Base-by-base conservation (phyloP, 2,797 vertebrate genomes). In the Xerus rutilus region DNA sequence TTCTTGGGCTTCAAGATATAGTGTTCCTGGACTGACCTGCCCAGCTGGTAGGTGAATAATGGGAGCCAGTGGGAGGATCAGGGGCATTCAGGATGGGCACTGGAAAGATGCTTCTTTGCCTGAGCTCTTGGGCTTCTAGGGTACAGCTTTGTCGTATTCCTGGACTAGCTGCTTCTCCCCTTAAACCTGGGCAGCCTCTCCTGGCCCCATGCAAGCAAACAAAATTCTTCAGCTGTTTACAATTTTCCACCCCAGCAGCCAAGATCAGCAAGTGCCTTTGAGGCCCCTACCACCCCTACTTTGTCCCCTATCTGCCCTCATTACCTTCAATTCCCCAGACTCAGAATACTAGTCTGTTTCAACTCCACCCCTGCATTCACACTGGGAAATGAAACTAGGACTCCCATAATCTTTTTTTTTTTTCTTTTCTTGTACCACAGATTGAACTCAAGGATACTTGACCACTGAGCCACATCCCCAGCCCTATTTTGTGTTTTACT, bases 221-320 rank as follows among this genome's bases (percentile, higher is more conserved):
- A 98, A 98, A 98, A 98, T 98, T 98, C 98, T 98, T 98, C 54
- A 7, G 81, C 98, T 98, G 98, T 98, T 98, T 98, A 97, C 97
- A 98, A 97, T 98, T 98, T 99, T 98, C 98, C 98, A 98, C 96
- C 94, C 8, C 69, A 7, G 81, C 96, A 98, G 98, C 98, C 98
- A 98, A 98, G 98, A 98, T 97, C 97, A 98, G 98, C 98, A 98
- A 98, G 97, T 98, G 98, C 93, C 21, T 95, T 96, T 95, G 93
- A 95, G 88, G 92, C 30, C 95, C 82, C 97, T 85, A 78, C 79
- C 91, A 86, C 39, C 32, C 86, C 74, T 39, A 5, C 52, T 49
- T 20, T 89, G 65, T 91, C 92, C 92, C 82, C 32, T 59, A 39
- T 54, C 47, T 82, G 81, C 62, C 91, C 78, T 79, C 45, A 54